Conservation (phyloP, 2,113 vertebrate species). For the Anguilla rostrata region DNA sequence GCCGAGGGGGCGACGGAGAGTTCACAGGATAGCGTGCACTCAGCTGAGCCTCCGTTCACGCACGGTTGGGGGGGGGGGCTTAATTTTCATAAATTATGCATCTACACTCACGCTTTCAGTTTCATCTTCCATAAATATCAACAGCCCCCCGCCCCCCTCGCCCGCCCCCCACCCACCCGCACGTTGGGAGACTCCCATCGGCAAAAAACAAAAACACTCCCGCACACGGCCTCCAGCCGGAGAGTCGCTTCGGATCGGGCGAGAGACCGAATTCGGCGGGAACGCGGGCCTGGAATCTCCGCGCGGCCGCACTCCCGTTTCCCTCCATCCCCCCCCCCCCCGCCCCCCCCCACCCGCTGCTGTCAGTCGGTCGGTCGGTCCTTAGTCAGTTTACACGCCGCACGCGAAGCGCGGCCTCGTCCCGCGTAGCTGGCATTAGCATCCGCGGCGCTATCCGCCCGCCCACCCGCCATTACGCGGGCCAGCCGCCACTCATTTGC, state of each 20-base stretch:
- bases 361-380: too few species aligned
- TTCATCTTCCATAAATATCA: neutral
- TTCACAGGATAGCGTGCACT: neutral
- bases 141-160: too few species aligned
- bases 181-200: neutral
- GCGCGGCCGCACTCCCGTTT: too few species aligned
- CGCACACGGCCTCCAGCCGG: neutral
- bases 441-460: too few species aligned
- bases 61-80: neutral
- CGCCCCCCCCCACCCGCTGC: too few species aligned
- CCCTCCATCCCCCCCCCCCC: too few species aligned
- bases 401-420: too few species aligned
- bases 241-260: neutral
- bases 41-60: neutral
- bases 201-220: neutral
- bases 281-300: too few species aligned
- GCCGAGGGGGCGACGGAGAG: neutral
- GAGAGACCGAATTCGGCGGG: too few species aligned
- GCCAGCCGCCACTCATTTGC: neutral
- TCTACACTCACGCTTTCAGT: neutral
- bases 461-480: neutral
- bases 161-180: too few species aligned
- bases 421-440: too few species aligned
- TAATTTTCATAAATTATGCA: constrained; percentile 1
- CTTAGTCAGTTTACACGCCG: too few species aligned